Evolutionary conservation across 64 coral and sea anemone genomes (phyloP).

Genomic region (Dendronephthya gigantea): DNA sequence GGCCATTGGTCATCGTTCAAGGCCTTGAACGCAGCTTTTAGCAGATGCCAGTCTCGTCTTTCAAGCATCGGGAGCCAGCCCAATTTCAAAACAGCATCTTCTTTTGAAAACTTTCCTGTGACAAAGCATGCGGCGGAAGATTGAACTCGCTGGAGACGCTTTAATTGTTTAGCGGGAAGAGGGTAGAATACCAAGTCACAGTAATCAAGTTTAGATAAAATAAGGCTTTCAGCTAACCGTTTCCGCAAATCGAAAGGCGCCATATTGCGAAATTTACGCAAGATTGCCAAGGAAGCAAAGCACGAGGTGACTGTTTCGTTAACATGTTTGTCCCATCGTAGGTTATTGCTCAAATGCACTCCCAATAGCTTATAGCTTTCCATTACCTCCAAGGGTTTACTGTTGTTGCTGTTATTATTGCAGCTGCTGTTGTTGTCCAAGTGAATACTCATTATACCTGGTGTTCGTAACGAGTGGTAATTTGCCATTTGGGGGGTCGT

Average conservation of each 20-base stretch:
- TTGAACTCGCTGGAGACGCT: constrained; percentile 4
- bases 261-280: constrained; percentile 22
- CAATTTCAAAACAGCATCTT: constrained; percentile 18
- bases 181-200: not conserved
- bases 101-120: constrained; percentile 19
- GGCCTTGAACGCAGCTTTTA: constrained; percentile 23
- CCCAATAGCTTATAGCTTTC: not conserved
- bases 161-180: constrained; percentile 6
- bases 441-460: no score
- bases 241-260: not conserved
- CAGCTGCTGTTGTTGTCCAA: no score
- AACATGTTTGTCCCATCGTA: not conserved
- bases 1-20: not conserved
- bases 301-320: not conserved
- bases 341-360: not conserved
- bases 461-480: no score
- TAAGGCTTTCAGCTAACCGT: not conserved
- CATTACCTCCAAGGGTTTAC: not conserved
- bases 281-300: constrained; percentile 2
- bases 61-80: constrained; percentile 27
- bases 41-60: constrained; percentile 22
- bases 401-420: no score
- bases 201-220: constrained; percentile 17
- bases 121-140: constrained; percentile 15
- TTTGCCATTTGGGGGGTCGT: no score